These are phyloP conservation scores for Limnothrissa miodon DNA, from an alignment of 2,113 vertebrate genomes.

Conservation along the genomic window DNA sequence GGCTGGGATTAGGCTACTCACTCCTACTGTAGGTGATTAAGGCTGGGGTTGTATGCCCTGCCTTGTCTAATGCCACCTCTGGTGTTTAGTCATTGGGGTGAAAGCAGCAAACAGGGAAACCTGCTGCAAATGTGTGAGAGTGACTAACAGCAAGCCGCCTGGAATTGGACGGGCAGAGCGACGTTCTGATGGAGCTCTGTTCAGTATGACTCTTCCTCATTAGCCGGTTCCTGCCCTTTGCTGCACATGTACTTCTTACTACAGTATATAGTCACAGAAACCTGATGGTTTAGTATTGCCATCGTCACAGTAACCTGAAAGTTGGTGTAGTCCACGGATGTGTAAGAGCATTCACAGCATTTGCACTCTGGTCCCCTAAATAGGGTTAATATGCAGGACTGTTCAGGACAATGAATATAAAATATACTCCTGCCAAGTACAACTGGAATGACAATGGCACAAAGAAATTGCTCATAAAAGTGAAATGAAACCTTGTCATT, in stretches of 20 bases:
- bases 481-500: not conserved
- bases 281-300: not conserved
- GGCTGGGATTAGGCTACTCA: too few species aligned
- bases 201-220: not conserved
- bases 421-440: not conserved
- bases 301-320: too few species aligned
- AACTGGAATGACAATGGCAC: not conserved
- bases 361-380: too few species aligned
- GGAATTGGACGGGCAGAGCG: not conserved
- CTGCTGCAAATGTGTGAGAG: not conserved
- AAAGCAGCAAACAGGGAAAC: not conserved
- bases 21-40: not conserved
- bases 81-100: not conserved
- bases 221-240: not conserved
- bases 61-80: not conserved
- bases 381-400: not conserved
- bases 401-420: too few species aligned
- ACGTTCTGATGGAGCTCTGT: not conserved
- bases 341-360: not conserved
- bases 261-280: not conserved
- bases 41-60: not conserved
- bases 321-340: not conserved
- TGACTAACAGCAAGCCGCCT: not conserved
- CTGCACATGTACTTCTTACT: not conserved
- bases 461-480: not conserved